Conservation (phyloP, 2,888 invertebrate genomes). For the Platycheirus albimanus region DNA sequence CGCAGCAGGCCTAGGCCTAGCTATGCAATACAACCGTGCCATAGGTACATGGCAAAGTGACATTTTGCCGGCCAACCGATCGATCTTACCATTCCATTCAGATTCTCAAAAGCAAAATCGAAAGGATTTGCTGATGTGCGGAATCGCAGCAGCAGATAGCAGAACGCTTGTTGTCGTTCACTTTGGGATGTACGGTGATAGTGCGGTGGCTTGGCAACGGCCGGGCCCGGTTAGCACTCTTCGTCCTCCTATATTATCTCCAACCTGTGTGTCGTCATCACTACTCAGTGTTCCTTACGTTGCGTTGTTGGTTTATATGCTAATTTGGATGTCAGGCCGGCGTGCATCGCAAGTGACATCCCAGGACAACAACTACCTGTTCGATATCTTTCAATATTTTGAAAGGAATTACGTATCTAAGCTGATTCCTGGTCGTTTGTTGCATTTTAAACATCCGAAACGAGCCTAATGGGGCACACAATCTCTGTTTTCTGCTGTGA, state of each 20-base stretch:
- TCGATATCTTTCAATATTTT: conserved; percentile 72
- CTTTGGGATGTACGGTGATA: conserved; percentile 25
- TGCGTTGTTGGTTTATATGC: conserved; percentile 65
- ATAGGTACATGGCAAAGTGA: conserved; percentile 19
- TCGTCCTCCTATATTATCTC: no score
- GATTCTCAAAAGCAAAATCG: conserved; percentile 57
- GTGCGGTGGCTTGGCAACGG: conserved; percentile 34
- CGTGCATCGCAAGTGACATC: conserved; percentile 69
- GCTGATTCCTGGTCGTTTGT: conserved; percentile 32
- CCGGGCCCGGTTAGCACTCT: no score
- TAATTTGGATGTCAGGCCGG: conserved; percentile 68
- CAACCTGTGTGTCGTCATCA: no score
- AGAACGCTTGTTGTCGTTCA: conserved; percentile 46
- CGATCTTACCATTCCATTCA: conserved; percentile 63
- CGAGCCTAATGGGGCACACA: conserved; percentile 64
- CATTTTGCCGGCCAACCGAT: conserved; percentile 53
- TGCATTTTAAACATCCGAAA: conserved; percentile 55
- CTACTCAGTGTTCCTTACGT: no score
- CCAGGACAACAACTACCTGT: conserved; percentile 63
- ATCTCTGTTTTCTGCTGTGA: conserved; percentile 39
- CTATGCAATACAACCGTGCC: not conserved
- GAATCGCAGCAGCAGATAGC: conserved; percentile 34
- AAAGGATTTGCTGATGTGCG: conserved; percentile 52
- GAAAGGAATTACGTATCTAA: conserved; percentile 58
- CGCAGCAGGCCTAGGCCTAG: conserved; percentile 15